phyloP scores from a whole-genome alignment of 1,140 invertebrate species.

The Zaprionus nigranus region DNA sequence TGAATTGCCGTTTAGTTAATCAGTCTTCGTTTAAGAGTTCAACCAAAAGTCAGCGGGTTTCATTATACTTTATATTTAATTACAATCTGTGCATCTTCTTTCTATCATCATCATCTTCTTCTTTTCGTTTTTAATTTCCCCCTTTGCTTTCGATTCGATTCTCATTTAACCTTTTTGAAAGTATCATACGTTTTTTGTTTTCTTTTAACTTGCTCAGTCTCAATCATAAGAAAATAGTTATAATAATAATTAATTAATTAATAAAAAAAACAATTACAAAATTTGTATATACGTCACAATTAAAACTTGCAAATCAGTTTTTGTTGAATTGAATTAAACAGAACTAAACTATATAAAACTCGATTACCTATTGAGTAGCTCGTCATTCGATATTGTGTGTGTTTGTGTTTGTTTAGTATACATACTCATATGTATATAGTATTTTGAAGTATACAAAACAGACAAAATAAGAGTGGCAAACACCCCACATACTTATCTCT shows the following conservation, averaged over 20 bases:
- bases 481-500: constrained; percentile 5
- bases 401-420: neutral
- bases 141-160: constrained; percentile 24
- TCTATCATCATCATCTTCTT: constrained; percentile 24
- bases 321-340: constrained; percentile 11
- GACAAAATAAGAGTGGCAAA: constrained; percentile 6
- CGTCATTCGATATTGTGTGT: constrained; percentile 19
- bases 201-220: constrained; percentile 71
- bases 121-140: constrained; percentile 18
- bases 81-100: constrained; percentile 24
- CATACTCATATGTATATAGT: constrained; percentile 2
- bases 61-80: constrained; percentile 38
- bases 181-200: constrained; percentile 61
- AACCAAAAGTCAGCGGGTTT: constrained; percentile 83
- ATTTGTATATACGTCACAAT: constrained; percentile 39
- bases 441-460: constrained; percentile 2
- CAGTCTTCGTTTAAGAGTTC: constrained; percentile 82
- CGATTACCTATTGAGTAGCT: constrained; percentile 59
- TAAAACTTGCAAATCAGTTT: constrained; percentile 13
- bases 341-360: constrained; percentile 17
- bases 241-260: constrained; percentile 48
- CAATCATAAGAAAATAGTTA: constrained; percentile 73
- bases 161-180: constrained; percentile 62
- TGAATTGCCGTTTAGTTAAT: constrained; percentile 80
- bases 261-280: constrained; percentile 60